phyloP scores from a whole-genome alignment of 2,797 vertebrate species.

The Tapera naevia region DNA sequence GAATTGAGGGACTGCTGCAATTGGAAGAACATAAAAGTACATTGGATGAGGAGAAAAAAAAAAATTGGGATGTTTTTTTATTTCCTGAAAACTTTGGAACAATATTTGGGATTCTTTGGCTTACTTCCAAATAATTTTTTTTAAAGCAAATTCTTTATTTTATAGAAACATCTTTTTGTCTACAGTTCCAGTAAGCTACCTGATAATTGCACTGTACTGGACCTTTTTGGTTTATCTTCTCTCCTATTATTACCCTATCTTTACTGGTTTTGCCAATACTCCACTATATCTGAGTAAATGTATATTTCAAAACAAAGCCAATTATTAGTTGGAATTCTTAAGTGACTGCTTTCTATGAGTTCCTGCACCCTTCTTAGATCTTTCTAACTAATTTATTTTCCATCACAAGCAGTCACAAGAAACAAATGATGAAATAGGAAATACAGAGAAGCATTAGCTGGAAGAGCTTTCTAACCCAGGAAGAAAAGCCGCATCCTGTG shows the following conservation, averaged over 20 bases:
- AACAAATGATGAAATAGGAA: not conserved
- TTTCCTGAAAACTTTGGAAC: not conserved
- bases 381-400: not conserved
- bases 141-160: not conserved
- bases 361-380: not conserved
- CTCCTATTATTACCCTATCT: not conserved
- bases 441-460: not conserved
- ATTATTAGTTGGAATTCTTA: not conserved
- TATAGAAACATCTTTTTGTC: not conserved
- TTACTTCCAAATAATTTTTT: not conserved
- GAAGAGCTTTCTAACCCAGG: not conserved
- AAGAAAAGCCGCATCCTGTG: not conserved
- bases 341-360: not conserved
- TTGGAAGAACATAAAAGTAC: not conserved
- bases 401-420: not conserved
- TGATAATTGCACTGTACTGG: not conserved
- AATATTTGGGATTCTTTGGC: not conserved
- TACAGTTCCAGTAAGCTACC: not conserved
- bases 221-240: not conserved
- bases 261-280: not conserved
- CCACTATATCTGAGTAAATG: fast-evolving
- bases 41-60: not conserved
- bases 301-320: not conserved
- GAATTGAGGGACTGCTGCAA: not conserved
- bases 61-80: not conserved